Conservation (phyloP, 2,797 vertebrate genomes). For the Forpus xanthops region DNA sequence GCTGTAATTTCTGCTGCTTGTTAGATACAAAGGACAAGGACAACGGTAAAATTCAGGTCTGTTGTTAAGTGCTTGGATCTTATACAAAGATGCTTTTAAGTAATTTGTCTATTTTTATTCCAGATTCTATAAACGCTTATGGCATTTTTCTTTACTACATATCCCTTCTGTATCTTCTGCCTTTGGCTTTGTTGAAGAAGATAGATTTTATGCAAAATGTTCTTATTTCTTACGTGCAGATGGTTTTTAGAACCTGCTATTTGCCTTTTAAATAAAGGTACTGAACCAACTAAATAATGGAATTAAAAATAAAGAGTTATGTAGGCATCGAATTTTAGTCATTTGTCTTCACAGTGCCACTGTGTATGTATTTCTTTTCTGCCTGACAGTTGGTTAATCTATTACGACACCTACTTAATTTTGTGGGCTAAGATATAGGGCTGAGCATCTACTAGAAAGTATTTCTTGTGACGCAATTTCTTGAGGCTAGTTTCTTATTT, state of each 20-base stretch:
- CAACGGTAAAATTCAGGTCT: not conserved
- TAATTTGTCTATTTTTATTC: not conserved
- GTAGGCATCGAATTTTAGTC: conserved; percentile 22
- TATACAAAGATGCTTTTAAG: not conserved
- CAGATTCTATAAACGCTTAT: rapidly evolving
- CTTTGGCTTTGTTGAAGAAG: conserved; percentile 5
- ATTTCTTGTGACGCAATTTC: not conserved
- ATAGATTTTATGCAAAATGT: not conserved
- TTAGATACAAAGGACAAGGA: not conserved
- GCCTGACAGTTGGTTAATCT: conserved; percentile 54
- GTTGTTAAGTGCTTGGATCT: not conserved
- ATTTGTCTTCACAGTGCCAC: conserved; percentile 18
- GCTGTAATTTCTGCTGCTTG: not conserved
- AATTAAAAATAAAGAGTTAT: conserved; percentile 49
- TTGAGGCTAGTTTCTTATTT: not conserved
- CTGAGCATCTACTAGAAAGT: not conserved
- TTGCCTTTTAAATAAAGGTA: conserved; percentile 24
- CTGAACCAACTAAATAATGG: conserved; percentile 55
- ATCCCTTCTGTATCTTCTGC: not conserved
- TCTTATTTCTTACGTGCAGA: conserved; percentile 23
- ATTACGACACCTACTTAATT: conserved; percentile 57
- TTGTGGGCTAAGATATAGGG: conserved; percentile 10
- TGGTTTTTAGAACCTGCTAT: not conserved
- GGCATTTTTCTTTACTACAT: not conserved
- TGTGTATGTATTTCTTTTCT: conserved; percentile 4